Evolutionary conservation across 2,888 invertebrate species (phyloP), one percentile per base, ranked within the genome.

Genomic region (Pristionchus mayeri): DNA sequence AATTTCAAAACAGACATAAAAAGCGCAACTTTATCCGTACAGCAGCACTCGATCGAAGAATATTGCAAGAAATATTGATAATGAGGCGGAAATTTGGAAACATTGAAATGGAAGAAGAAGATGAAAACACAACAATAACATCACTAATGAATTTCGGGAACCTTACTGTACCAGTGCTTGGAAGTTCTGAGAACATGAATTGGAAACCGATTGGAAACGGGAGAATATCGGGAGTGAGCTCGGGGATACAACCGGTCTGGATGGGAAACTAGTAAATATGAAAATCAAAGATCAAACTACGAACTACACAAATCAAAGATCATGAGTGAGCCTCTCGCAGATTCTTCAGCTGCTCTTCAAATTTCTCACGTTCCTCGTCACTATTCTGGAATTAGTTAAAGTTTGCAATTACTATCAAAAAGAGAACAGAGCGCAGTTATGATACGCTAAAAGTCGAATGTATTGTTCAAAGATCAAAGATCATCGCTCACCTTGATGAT

Each of bases 311-410:
- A 37, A 63, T 63, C 27, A 63, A 63, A 37, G 76, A 50, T 78
- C 76, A 78, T 2, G 76, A 78, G 30, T 78, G 76, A 11, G 76
- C 76, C 50, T 48, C 76, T 4, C 76, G 18, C 76, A 78, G 76
- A 18, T 78, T 78, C 11, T 24, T 21, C 24, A 78, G 50, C 30
- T 78, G 76, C 76, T 78, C 76, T 9, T 78, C 76, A 48, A 78
- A 30, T 30, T 50, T 48, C 30, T 40, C 30, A 1, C 27, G 48
- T 50, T 78, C 76, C 30, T 78, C 76, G 24, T 78, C 76, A 34
- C 76, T 50, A 24, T 50, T 48, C 40, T 71, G 71, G 4, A 71
- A 37, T 34, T 57, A 34, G 34, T 30, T 30, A 60, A 0, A 30
- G 27, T 30, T 30, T 13, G 44, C 6, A 13, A 44, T 6, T 44